These are phyloP conservation scores for Leptestheria dahalacensis DNA, from an alignment of 1,140 invertebrate species.

Conservation along the genomic window DNA sequence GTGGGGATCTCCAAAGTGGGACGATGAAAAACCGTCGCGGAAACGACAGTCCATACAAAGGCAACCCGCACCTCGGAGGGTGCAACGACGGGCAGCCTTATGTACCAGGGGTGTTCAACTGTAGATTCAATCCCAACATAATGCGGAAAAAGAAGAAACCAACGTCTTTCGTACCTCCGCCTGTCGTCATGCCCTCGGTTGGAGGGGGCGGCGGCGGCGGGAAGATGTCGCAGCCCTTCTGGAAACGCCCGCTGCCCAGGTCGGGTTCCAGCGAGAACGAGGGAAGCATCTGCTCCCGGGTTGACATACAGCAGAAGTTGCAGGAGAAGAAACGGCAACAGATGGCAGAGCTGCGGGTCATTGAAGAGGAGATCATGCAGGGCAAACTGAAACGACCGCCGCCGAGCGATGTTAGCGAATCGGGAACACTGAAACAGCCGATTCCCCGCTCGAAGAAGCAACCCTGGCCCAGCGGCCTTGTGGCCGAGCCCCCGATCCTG, in stretches of 20 bases:
- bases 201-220: slow-evolving; percentile 8
- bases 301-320: slow-evolving; percentile 72
- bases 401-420: slow-evolving; percentile 27
- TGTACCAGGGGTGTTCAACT: slow-evolving; percentile 76
- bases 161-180: slow-evolving; percentile 66
- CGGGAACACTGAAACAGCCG: slow-evolving; percentile 27
- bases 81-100: slow-evolving; percentile 20
- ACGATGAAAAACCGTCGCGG: background rate
- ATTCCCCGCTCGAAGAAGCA: slow-evolving; percentile 35
- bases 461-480: slow-evolving; percentile 29
- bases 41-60: background rate
- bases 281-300: slow-evolving; percentile 51
- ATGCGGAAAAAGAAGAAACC: slow-evolving; percentile 80
- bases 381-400: slow-evolving; percentile 48
- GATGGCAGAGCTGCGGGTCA: slow-evolving; percentile 55
- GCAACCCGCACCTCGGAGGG: slow-evolving; percentile 11
- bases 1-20: background rate
- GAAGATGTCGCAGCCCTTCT: slow-evolving; percentile 48
- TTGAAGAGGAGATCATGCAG: slow-evolving; percentile 64
- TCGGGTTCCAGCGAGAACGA: slow-evolving; percentile 52
- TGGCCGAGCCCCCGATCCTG: slow-evolving; percentile 20
- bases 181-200: slow-evolving; percentile 27
- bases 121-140: slow-evolving; percentile 59
- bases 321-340: slow-evolving; percentile 80
- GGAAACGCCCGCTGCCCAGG: slow-evolving; percentile 51